Evolutionary conservation across 1,140 invertebrate genomes (phyloP).

Genomic region (Tetraneura akinire): DNA sequence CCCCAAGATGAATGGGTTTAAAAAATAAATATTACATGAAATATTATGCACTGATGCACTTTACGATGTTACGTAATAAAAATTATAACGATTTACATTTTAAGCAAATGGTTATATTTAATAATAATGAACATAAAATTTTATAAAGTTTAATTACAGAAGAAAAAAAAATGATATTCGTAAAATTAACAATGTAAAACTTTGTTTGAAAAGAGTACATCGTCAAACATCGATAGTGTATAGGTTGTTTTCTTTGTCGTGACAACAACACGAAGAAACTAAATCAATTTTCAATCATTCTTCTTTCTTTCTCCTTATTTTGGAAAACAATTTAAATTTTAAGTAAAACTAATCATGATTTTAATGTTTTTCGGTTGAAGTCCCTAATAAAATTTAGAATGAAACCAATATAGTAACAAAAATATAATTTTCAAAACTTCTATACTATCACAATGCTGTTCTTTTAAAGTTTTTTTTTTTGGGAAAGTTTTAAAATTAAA

Average conservation of each 20-base stretch:
- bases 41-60: too few species aligned
- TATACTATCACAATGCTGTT: neutral
- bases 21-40: too few species aligned
- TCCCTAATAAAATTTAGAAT: neutral
- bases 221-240: too few species aligned
- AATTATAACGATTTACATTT: too few species aligned
- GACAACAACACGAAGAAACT: neutral
- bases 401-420: slow-evolving; percentile 8
- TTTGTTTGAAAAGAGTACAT: too few species aligned
- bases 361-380: slow-evolving; percentile 3
- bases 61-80: too few species aligned
- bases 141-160: too few species aligned
- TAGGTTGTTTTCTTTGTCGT: neutral
- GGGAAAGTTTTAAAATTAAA: slow-evolving; percentile 16
- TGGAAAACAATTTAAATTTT: slow-evolving; percentile 6
- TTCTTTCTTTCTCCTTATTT: neutral
- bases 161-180: too few species aligned
- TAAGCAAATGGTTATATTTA: too few species aligned
- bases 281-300: neutral
- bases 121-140: too few species aligned
- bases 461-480: slow-evolving; percentile 1
- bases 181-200: neutral
- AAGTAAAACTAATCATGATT: slow-evolving; percentile 1
- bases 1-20: too few species aligned
- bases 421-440: slow-evolving; percentile 10